Evolutionary conservation across 2,888 invertebrate species (phyloP), one percentile per base, ranked within the genome.

Genomic region (Leptopilina myrica): DNA sequence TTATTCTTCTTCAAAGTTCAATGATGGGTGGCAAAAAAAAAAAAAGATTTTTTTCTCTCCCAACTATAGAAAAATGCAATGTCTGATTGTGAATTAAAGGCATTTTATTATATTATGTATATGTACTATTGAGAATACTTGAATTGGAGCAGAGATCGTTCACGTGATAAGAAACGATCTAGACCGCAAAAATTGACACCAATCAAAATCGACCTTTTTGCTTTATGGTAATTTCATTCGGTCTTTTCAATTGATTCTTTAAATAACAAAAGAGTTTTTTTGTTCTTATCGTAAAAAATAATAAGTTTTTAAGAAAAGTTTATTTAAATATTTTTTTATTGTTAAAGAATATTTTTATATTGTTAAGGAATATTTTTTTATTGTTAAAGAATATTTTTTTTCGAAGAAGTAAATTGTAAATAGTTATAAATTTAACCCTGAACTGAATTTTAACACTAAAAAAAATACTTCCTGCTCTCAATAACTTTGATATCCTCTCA

Each of bases 181-280:
- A 80, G 85, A 85, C 80, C 82, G 78, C 64, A 76, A 77, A 80
- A 84, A 84, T 85, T 84, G 83, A 81, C 79, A 79, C 69, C 77
- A 80, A 85, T 81, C 76, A 84, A 82, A 78, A 83, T 84, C 78
- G 56, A 79, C 64, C 76, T 59, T 64, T 46, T 49, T 49, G 49
- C 67, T 20, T 69, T 69, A 79, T 83, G 67, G 76, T 80, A 80
- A 84, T 84, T 84, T 78, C 77, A 83, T 80, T 76, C 76, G 14
- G 56, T 12, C 62, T 8, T 40, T 53, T 49, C 20, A 62, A 20
- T 62, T 62, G 62, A 62, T 20, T 62, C 62, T 62, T 62, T 49
- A 49, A 49, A 11, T 15, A 62, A 20, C 62, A 26, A 33, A 26
- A 12, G 40, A 14, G 26, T 53, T 53, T 53, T 26, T 26, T 69